Percentiles rank a stretch among this genome's conserved stretches.
These are phyloP conservation scores for Andricus curvator DNA, from an alignment of 2,888 invertebrate genomes.

Conservation along the genomic window DNA sequence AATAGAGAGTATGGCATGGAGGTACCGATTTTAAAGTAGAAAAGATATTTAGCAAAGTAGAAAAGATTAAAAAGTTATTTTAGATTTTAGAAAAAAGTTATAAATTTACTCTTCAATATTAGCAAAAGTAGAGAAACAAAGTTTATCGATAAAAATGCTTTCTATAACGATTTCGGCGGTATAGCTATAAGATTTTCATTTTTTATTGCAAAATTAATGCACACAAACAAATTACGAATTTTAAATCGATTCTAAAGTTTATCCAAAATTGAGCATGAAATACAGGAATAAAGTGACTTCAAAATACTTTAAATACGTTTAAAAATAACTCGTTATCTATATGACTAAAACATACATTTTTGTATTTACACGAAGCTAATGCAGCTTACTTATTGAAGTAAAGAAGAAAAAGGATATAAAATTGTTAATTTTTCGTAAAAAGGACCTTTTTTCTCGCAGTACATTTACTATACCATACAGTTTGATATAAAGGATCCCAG, in stretches of 20 bases:
- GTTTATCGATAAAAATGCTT: not conserved
- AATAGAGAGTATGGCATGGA: too few species aligned
- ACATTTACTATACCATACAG: conserved; percentile 11
- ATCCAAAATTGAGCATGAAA: too few species aligned
- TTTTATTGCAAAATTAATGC: not conserved
- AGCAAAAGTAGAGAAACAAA: not conserved
- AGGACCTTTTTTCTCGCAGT: conserved; percentile 10
- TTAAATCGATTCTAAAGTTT: not conserved
- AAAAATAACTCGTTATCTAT: not conserved
- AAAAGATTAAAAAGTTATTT: not conserved
- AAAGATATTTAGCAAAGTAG: too few species aligned
- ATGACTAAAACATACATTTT: not conserved
- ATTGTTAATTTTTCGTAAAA: conserved; percentile 1
- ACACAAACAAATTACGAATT: not conserved
- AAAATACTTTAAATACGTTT: not conserved
- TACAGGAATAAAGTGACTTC: too few species aligned
- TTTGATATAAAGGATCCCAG: conserved; percentile 24
- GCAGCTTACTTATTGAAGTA: not conserved
- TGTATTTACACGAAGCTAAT: not conserved
- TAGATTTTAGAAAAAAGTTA: not conserved
- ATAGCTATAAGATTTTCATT: not conserved
- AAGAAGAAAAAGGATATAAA: not conserved
- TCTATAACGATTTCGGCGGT: not conserved
- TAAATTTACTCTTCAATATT: not conserved
- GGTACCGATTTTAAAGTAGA: not conserved